Evolutionary conservation across 2,888 invertebrate genomes (phyloP).

Genomic region (Megastigmus dorsalis): DNA sequence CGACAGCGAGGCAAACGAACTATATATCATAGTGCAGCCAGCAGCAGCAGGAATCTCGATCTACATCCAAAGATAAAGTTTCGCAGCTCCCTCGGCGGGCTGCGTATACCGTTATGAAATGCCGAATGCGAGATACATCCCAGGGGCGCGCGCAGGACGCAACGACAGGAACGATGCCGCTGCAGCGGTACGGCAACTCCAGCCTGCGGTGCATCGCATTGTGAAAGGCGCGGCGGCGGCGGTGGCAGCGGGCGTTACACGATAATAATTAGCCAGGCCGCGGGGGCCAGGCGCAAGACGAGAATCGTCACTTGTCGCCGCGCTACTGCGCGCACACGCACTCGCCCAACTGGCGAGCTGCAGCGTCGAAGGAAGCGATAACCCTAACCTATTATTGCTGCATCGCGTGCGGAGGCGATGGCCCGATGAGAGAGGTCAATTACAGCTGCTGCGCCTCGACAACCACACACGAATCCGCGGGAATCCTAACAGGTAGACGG

Average conservation of each 20-base stretch:
- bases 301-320: neutral
- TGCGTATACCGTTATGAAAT: conserved; percentile 10
- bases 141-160: no score
- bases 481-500: no score
- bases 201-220: neutral
- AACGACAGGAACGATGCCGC: no score
- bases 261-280: conserved; percentile 19
- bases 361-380: neutral
- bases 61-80: no score
- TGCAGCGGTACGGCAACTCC: neutral
- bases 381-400: no score
- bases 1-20: no score
- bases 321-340: neutral
- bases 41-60: no score
- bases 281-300: conserved; percentile 3
- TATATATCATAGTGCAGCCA: no score
- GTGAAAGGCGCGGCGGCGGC: conserved; percentile 2
- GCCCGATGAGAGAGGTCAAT: neutral
- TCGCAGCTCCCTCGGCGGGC: no score
- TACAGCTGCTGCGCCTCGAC: conserved; percentile 3
- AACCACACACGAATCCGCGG: no score
- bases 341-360: no score
- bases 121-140: neutral
- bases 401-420: neutral
- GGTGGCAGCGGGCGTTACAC: neutral